Base-by-base conservation (phyloP, 2,797 vertebrate species). In the Oreochromis grahami region DNA sequence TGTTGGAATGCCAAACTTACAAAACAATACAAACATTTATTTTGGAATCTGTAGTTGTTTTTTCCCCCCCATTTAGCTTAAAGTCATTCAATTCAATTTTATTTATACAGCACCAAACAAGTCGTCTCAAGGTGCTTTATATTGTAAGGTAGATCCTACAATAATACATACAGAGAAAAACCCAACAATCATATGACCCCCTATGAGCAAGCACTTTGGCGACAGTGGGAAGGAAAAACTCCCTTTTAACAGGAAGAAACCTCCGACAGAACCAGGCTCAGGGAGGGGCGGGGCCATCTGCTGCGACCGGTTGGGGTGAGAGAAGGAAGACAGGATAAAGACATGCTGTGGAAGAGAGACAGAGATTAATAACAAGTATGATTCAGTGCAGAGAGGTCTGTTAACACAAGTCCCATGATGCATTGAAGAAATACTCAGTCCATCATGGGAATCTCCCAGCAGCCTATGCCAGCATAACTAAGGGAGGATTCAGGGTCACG, bases 251-350 rank as follows among this genome's bases (percentile, higher is more conserved):
- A 29, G 53, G 26, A 56, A 56, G 26, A 56, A 56, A 5, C 53
- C 53, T 56, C 53, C 0, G 0, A 1, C 4, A 56, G 3, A 29
- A 56, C 0, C 4, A 29, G 53, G 7, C 24, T 56, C 7, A 15
- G 53, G 24, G 24, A 29, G 53, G 24, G 53, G 4, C 4, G 24
- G 24, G 53, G 24, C 53, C 0, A 8, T 56, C 53, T 15, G 53
- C 53, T 15, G 53, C 0, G 53, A 56, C 1, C 1, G 53, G 24
- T 56, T 56, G 53, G 53, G 2, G 53, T 0, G 14, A 29, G 7
- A 56, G 14, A 56, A 56, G 26, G 24, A 29, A 56, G 1, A 29
- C 24, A 56, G 24, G 24, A 15, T 9, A 56, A 8, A 29, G 53
- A 29, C 53, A 56, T 56, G 53, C 24, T 15, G 53, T 56, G 4